A percentile compares a stretch with the other conserved stretches of the same genome.
Evolutionary conservation across 2,113 vertebrate genomes (phyloP).

Genomic region (Petromus typicus): DNA sequence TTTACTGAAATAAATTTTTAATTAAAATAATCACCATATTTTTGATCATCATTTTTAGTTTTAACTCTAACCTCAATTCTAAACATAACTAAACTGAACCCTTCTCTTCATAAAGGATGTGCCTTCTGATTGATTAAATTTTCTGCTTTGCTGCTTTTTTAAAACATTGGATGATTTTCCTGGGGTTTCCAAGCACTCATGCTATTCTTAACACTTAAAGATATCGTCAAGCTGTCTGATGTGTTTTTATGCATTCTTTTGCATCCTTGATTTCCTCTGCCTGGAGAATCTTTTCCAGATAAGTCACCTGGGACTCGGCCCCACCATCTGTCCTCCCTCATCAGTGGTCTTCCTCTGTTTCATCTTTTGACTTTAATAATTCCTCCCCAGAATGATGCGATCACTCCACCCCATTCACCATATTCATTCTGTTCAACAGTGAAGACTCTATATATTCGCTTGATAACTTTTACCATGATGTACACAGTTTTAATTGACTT

Average conservation of each 20-base stretch:
- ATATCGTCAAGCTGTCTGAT: background rate
- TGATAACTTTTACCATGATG: background rate
- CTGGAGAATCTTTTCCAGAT: background rate
- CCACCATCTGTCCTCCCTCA: background rate
- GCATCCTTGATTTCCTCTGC: background rate
- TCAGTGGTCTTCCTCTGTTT: background rate
- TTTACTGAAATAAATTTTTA: background rate
- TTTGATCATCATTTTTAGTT: background rate
- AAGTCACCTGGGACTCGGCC: background rate
- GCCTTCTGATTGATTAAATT: background rate
- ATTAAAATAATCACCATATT: background rate
- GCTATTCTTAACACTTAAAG: background rate
- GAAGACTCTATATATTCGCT: background rate
- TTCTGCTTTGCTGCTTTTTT: background rate
- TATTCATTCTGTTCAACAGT: background rate
- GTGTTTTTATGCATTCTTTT: background rate
- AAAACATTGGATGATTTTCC: background rate
- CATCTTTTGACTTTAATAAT: background rate
- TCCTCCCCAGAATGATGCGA: background rate
- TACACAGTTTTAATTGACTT: background rate
- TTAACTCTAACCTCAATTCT: background rate
- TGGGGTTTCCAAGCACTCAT: background rate
- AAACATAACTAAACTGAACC: too few relatives aligned
- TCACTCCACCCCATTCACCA: background rate
- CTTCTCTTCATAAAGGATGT: background rate